phyloP scores from a whole-genome alignment of 1,140 invertebrate genomes.

The Camponotus floridanus region DNA sequence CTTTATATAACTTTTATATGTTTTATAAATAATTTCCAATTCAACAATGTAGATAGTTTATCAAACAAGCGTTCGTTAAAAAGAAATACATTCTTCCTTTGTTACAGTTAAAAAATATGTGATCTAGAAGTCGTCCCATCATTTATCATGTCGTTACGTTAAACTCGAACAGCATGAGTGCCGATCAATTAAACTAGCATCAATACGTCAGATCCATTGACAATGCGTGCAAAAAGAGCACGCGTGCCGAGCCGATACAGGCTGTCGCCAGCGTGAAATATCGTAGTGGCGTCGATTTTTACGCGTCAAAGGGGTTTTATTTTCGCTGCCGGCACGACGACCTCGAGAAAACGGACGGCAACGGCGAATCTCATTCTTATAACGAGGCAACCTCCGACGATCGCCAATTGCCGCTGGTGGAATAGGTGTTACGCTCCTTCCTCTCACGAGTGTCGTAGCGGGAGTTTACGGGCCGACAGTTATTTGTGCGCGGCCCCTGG shows the following conservation, averaged over 20 bases:
- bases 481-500: slow-evolving; percentile 63
- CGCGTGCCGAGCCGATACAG: slow-evolving; percentile 35
- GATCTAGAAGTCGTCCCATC: slow-evolving; percentile 7
- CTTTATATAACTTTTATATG: not conserved
- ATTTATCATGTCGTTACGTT: slow-evolving; percentile 42
- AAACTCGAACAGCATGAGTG: not conserved
- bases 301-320: not conserved
- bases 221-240: slow-evolving; percentile 42
- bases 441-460: slow-evolving; percentile 57
- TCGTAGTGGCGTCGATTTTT: slow-evolving; percentile 47
- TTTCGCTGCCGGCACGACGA: slow-evolving; percentile 36
- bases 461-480: slow-evolving; percentile 65
- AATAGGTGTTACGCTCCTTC: slow-evolving; percentile 54
- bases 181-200: slow-evolving; percentile 53
- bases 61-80: not conserved
- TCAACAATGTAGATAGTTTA: not conserved
- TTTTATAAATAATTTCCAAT: not conserved
- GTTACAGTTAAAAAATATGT: not conserved
- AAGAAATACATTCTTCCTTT: not conserved
- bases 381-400: slow-evolving; percentile 54
- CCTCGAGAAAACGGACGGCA: slow-evolving; percentile 27
- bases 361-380: slow-evolving; percentile 61
- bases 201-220: slow-evolving; percentile 43
- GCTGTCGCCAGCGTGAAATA: slow-evolving; percentile 55
- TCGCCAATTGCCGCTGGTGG: slow-evolving; percentile 51